These are phyloP conservation scores for Aegotheles bennettii DNA, from an alignment of 2,113 vertebrate species.

Conservation along the genomic window DNA sequence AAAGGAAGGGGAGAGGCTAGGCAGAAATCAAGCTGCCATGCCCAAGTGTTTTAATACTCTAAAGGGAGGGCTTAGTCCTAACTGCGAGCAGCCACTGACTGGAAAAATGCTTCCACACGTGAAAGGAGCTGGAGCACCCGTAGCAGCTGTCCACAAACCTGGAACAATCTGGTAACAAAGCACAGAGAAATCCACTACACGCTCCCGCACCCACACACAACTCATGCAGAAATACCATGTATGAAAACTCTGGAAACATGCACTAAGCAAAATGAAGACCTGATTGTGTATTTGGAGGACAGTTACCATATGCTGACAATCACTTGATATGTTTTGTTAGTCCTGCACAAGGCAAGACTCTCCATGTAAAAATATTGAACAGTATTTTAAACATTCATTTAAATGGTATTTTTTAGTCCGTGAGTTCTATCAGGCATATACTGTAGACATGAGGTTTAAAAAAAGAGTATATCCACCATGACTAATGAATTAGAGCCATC, in stretches of 20 bases:
- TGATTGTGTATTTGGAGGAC: background rate
- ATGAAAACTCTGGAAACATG: background rate
- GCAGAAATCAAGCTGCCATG: background rate
- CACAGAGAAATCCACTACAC: background rate
- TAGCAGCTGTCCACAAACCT: background rate
- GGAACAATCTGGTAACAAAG: background rate
- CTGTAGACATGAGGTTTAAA: background rate
- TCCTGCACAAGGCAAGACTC: background rate
- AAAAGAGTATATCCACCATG: fast-evolving
- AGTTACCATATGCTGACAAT: background rate
- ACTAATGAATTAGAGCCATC: background rate
- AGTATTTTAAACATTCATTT: background rate
- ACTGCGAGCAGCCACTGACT: background rate
- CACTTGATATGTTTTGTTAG: background rate
- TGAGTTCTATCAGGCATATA: background rate
- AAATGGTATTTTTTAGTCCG: background rate
- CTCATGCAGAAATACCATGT: background rate
- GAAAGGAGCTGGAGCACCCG: background rate
- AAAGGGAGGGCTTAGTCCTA: background rate
- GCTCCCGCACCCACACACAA: background rate
- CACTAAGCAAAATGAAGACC: background rate
- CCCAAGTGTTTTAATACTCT: background rate
- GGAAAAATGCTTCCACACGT: background rate
- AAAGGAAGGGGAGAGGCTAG: background rate
- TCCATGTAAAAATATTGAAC: background rate